Evolutionary conservation across 2,797 vertebrate genomes (phyloP).

Genomic region (Capromys pilorides): DNA sequence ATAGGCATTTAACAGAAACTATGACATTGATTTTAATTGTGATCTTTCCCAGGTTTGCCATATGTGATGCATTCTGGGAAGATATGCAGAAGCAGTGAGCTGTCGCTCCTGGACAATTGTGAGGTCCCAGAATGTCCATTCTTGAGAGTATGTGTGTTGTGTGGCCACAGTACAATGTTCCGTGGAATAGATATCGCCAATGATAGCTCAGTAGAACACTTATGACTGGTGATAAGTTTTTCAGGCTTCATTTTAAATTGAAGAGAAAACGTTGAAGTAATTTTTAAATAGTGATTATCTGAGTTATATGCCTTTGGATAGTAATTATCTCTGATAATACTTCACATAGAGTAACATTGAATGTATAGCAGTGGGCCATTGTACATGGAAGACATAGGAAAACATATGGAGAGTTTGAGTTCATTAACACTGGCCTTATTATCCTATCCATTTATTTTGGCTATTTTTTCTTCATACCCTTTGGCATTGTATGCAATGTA

Average conservation of each 20-base stretch:
- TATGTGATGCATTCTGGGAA: neutral
- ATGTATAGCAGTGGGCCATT: neutral
- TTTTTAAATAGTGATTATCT: neutral
- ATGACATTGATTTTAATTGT: neutral
- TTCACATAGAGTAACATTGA: neutral
- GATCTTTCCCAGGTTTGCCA: neutral
- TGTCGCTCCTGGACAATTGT: neutral
- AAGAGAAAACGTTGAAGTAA: neutral
- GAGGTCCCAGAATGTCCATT: neutral
- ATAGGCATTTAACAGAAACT: neutral
- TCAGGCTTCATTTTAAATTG: neutral
- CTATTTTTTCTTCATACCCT: neutral
- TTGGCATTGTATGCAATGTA: neutral
- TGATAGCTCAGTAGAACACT: no score
- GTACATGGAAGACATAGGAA: neutral
- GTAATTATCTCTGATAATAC: neutral
- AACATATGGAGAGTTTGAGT: neutral
- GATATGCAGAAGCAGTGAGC: neutral
- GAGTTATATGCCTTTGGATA: neutral
- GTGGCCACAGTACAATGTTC: no score
- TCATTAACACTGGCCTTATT: neutral
- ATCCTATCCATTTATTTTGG: neutral
- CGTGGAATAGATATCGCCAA: no score
- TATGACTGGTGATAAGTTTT: neutral
- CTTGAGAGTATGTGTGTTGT: neutral